These are phyloP conservation scores for Coracias cyanogaster DNA, from an alignment of 2,797 vertebrate genomes.

Conservation along the genomic window DNA sequence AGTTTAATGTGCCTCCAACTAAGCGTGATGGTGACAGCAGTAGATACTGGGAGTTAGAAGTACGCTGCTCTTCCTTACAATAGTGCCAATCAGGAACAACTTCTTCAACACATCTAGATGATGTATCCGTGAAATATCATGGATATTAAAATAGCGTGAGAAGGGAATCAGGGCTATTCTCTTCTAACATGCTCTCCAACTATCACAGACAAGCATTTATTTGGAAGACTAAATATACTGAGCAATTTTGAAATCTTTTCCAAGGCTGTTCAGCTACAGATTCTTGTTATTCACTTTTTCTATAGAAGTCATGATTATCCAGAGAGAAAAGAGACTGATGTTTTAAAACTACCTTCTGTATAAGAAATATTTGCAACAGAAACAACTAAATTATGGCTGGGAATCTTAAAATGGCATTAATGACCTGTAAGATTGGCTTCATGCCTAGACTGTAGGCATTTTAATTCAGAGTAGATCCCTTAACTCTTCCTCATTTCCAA, in stretches of 20 bases:
- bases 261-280: conserved; percentile 17
- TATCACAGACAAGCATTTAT: conserved; percentile 3
- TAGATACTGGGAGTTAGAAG: background rate
- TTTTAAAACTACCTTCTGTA: conserved; percentile 6
- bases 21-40: background rate
- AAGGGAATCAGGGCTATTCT: conserved; percentile 43
- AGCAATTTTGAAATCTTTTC: conserved; percentile 34
- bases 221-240: conserved; percentile 33
- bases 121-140: background rate
- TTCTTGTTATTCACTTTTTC: background rate
- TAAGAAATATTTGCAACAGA: background rate
- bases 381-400: background rate
- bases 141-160: background rate
- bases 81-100: background rate
- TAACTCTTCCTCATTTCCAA: conserved; percentile 16
- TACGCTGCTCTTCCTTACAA: background rate
- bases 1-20: background rate
- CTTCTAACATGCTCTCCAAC: background rate
- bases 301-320: background rate
- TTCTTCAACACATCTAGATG: background rate
- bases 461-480: conserved; percentile 11
- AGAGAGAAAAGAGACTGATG: background rate
- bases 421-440: background rate
- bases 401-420: background rate
- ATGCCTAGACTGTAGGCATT: conserved; percentile 8